phyloP scores from a whole-genome alignment of 2,797 vertebrate genomes.

The Petrocephalus schoutedeni region DNA sequence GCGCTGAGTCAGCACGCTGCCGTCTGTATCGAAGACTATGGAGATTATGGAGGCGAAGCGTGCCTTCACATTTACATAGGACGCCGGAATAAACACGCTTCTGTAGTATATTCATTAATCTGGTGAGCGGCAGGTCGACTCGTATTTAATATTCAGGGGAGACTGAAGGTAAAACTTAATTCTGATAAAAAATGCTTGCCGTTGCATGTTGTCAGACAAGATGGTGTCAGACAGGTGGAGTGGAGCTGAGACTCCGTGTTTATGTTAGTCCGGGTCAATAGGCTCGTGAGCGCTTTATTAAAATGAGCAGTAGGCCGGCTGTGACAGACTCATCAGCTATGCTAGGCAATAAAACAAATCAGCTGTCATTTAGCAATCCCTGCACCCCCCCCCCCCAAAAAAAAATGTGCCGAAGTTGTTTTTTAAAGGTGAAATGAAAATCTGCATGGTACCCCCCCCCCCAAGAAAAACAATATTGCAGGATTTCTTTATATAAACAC shows the following conservation, averaged over 20 bases:
- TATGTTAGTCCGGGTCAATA: conserved; percentile 50
- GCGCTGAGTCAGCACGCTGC: not conserved
- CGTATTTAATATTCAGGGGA: conserved; percentile 32
- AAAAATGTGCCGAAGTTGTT: not conserved
- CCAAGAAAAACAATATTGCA: not conserved
- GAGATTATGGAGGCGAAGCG: not conserved
- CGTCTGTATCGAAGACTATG: not conserved
- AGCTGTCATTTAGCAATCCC: conserved; percentile 36
- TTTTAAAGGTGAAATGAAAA: not conserved
- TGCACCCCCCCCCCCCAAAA: not conserved
- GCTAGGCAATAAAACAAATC: conserved; percentile 43
- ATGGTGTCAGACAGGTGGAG: conserved; percentile 38
- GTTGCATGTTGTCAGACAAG: conserved; percentile 48
- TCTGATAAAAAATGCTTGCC: conserved; percentile 41
- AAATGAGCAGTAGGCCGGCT: conserved; percentile 41
- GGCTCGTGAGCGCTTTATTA: conserved; percentile 55
- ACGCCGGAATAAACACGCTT: not conserved
- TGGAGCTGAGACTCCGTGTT: conserved; percentile 39
- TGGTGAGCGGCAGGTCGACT: conserved; percentile 19
- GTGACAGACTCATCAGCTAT: conserved; percentile 44
- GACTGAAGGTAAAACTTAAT: conserved; percentile 39
- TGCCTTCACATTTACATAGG: conserved; percentile 3
- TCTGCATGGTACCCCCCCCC: not conserved
- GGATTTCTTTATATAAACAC: not conserved
- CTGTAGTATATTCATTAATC: conserved; percentile 14